These are phyloP conservation scores for Sciurus carolinensis DNA, from an alignment of 2,797 vertebrate species.

Conservation along the genomic window DNA sequence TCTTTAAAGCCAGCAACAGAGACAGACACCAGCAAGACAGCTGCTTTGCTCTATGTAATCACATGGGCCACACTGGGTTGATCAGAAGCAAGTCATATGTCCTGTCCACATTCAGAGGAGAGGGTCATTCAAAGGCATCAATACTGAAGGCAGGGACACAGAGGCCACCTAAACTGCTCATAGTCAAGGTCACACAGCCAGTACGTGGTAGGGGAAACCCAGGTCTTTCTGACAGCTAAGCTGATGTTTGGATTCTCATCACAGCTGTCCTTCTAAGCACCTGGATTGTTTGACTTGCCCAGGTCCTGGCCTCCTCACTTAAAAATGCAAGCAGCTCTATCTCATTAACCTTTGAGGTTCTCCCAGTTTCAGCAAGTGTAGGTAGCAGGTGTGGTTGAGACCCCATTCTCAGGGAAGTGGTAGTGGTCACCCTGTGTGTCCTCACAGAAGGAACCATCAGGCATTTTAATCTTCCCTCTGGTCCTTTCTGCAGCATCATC, in stretches of 20 bases:
- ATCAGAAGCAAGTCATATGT: neutral
- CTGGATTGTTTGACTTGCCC: neutral
- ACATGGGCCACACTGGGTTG: fast-evolving
- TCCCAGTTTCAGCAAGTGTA: neutral
- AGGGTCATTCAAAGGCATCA: neutral
- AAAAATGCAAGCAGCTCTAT: neutral
- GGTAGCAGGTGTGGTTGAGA: fast-evolving
- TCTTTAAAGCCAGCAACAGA: neutral
- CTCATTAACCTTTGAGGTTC: too few relatives aligned
- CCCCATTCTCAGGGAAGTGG: neutral
- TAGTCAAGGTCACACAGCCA: neutral
- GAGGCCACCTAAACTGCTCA: neutral
- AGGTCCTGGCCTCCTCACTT: neutral
- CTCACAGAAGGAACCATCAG: neutral
- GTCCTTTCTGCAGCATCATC: constrained; percentile 84
- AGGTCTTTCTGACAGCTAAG: neutral
- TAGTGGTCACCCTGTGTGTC: neutral
- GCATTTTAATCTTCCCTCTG: neutral
- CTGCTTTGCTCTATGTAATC: fast-evolving
- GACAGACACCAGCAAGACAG: neutral
- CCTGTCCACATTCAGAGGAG: neutral
- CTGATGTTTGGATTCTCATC: neutral
- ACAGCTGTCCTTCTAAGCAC: neutral
- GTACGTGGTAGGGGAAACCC: neutral
- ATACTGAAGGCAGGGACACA: neutral